Percentiles rank a stretch among this genome's conserved stretches.
Evolutionary conservation across 2,888 invertebrate genomes (phyloP).

Genomic region (Sinohyriopsis cumingii): DNA sequence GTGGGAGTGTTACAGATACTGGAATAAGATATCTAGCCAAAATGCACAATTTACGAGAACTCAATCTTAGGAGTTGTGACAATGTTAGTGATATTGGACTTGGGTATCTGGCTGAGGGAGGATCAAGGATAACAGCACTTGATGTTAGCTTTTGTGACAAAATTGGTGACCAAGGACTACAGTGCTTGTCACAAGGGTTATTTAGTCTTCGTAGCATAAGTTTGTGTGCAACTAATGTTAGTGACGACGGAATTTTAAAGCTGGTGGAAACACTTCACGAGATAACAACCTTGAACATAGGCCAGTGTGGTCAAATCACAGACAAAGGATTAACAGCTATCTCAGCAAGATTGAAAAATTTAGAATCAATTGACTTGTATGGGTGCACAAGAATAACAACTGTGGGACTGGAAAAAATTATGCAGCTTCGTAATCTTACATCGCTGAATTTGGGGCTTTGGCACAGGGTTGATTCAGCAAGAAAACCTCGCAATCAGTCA

Average conservation of each 20-base stretch:
- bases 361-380: constrained; percentile 94
- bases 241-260: constrained; percentile 90
- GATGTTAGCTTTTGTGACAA: constrained; percentile 98
- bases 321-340: constrained; percentile 88
- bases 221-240: constrained; percentile 91
- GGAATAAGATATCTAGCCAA: constrained; percentile 90
- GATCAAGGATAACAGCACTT: constrained; percentile 82
- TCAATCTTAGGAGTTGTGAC: constrained; percentile 93
- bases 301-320: constrained; percentile 92
- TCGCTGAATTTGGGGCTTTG: constrained; percentile 93
- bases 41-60: constrained; percentile 86
- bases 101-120: constrained; percentile 92
- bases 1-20: constrained; percentile 93
- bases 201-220: constrained; percentile 87
- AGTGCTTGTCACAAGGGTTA: constrained; percentile 91
- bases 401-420: constrained; percentile 88
- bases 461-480: constrained; percentile 77
- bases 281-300: constrained; percentile 91
- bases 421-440: constrained; percentile 89
- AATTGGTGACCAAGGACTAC: constrained; percentile 91
- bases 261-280: constrained; percentile 89
- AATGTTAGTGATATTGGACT: constrained; percentile 94
- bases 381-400: constrained; percentile 93
- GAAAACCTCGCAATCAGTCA: too few relatives aligned
- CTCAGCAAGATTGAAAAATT: constrained; percentile 85